Evolutionary conservation across 1,140 invertebrate species (phyloP), one percentile per base, ranked within the genome.

Genomic region (Drosophila repletoides): DNA sequence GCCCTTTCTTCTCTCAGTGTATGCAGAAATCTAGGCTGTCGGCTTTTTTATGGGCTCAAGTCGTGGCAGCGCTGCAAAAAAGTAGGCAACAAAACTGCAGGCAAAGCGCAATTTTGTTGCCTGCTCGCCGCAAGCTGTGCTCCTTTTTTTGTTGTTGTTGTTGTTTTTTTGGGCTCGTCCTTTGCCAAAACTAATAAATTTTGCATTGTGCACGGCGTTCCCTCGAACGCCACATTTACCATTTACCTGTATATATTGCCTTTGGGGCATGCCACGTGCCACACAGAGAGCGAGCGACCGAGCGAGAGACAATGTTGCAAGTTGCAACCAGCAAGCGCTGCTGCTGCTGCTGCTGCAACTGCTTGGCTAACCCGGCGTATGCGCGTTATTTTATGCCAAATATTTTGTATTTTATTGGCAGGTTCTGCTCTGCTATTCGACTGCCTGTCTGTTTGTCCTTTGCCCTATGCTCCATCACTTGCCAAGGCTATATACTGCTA

Each of bases 141-240:
- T 5, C 9, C 17, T 21, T 46, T 43, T 15, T 28, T 33, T 51
- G 34, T n/a, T 9, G 14, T 46, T 45, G 26, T 60, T 51, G 17
- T 28, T 51, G 45, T 28, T 29, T 15, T 12, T 2, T 22, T 56
- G 53, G 14, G 14, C 34, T 67, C 48, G 40, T 61, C 36, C 58
- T 59, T 56, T 74, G 71, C 41, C 68, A 67, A 67, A 72, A 72
- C 68, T 74, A 74, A 74, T 74, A 74, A 74, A 74, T 74, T 74
- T 61, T 74, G 63, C 68, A 72, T 72, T 74, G 68, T 72, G 72
- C 61, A 53, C 28, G 49, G 43, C 43, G 63, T 45, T 72, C 29
- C 43, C 29, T 52, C 41, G 61, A 66, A 29, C 51, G 17, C 63
- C 61, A 24, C 33, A 58, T 36, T 46, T 56, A 64, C 61, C 52